Evolutionary conservation across 2,113 vertebrate species (phyloP), one percentile per base, ranked within the genome.

Genomic region (Cynoglossus semilaevis): DNA sequence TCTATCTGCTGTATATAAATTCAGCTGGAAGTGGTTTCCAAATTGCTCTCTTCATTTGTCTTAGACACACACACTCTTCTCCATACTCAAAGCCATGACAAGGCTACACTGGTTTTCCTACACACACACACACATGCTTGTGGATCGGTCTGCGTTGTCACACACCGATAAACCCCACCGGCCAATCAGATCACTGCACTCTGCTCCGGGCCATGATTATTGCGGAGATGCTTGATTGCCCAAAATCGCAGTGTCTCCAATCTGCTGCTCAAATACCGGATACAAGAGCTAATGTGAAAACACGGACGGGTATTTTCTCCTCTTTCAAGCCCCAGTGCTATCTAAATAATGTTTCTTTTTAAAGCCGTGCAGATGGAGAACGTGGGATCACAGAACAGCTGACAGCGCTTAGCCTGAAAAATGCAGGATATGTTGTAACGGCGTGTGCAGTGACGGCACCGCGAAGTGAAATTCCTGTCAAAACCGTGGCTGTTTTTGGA

Each of bases 161-260:
- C 14, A 43, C 51, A 63, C 51, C 47, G 51, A 47, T 56, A 58
- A 16, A 38, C 52, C 62, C 68, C 51, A 48, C 43, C 40, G 64
- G 22, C 22, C 54, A 58, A 52, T 44, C 15, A 18, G 63, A 55
- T n/a, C 41, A 36, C 68, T 73, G 57, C 74, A 58, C 40, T 38
- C 36, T 5, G 59, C 77, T 69, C 53, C 42, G 62, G 72, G 69
- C 67, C 64, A 52, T 40, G 42, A 82, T 84, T 76, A 73, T 22
- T 52, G 59, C 63, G 19, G 64, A 71, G 69, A 50, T 58, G 65
- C 81, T 79, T 84, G 77, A 84, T 84, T 86, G 71, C 77, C 51
- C 52, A 56, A 51, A n/a, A 65, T 67, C 53, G 63, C 7, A 19
- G 47, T 57, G 56, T 29, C 44, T 76, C 68, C 74, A 77, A 80